phyloP scores from a whole-genome alignment of 2,888 invertebrate genomes.

The Drosophila limbata region DNA sequence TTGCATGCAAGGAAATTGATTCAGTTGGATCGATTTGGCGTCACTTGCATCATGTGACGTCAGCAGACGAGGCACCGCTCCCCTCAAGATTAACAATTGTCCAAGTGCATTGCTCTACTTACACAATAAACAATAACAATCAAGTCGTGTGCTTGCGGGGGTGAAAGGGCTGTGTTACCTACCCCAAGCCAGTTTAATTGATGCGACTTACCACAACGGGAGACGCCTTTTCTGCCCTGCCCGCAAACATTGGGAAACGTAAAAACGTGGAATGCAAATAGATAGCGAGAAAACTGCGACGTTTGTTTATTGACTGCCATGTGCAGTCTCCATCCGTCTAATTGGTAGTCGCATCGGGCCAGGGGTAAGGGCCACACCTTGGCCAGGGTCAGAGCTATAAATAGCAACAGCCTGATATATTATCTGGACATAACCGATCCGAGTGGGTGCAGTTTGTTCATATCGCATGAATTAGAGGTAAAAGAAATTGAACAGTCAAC shows the following conservation, averaged over 20 bases:
- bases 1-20: slow-evolving; percentile 38
- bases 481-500: background rate
- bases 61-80: slow-evolving; percentile 1
- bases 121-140: slow-evolving; percentile 5
- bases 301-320: slow-evolving; percentile 61
- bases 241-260: slow-evolving; percentile 17
- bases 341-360: slow-evolving; percentile 44
- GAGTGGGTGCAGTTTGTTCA: slow-evolving; percentile 21
- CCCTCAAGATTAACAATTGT: background rate
- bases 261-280: slow-evolving; percentile 60
- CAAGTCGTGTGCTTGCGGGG: background rate
- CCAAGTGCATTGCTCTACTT: slow-evolving; percentile 25
- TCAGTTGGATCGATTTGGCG: slow-evolving; percentile 12
- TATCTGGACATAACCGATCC: slow-evolving; percentile 38
- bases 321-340: slow-evolving; percentile 51
- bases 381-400: slow-evolving; percentile 38
- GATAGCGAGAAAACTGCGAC: slow-evolving; percentile 36
- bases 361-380: slow-evolving; percentile 43
- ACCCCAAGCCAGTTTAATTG: slow-evolving; percentile 27
- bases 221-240: slow-evolving; percentile 16
- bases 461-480: slow-evolving; percentile 11
- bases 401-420: slow-evolving; percentile 50
- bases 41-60: slow-evolving; percentile 27
- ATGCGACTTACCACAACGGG: slow-evolving; percentile 18
- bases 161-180: slow-evolving; percentile 8